Conservation (phyloP, 92 coral and sea anemone species). For the Porites rus region DNA sequence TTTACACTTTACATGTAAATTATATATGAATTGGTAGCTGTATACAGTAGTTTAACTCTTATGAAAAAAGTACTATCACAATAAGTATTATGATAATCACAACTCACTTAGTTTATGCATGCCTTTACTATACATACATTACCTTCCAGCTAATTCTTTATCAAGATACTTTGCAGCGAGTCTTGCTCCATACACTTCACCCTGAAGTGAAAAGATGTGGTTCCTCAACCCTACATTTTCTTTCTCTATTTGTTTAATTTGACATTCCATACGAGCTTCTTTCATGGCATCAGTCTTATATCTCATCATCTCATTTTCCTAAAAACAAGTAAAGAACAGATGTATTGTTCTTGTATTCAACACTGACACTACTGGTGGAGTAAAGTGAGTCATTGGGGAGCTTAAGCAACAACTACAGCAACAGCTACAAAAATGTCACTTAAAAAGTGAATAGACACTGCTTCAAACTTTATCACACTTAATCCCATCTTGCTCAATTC, state of each 20-base stretch:
- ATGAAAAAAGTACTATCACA: too few relatives aligned
- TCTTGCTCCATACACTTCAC: slow-evolving; percentile 99
- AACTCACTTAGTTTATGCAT: neutral
- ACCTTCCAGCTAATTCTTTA: slow-evolving; percentile 99
- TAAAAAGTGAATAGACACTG: too few relatives aligned
- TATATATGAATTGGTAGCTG: too few relatives aligned
- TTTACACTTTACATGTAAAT: too few relatives aligned
- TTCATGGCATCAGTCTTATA: slow-evolving; percentile 88
- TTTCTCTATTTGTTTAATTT: slow-evolving; percentile 89
- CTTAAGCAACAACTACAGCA: too few relatives aligned
- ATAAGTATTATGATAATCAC: too few relatives aligned
- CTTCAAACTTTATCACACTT: too few relatives aligned
- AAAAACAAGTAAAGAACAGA: neutral
- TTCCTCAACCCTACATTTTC: slow-evolving; percentile 91
- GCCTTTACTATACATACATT: neutral
- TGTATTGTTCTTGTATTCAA: neutral
- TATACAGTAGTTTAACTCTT: too few relatives aligned
- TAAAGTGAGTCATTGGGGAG: too few relatives aligned
- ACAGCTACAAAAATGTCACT: too few relatives aligned
- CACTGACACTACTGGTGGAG: too few relatives aligned
- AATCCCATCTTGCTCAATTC: too few relatives aligned
- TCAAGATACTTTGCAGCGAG: slow-evolving; percentile 99
- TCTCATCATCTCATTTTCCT: slow-evolving; percentile 90
- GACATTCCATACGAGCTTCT: slow-evolving; percentile 88
- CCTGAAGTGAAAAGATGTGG: slow-evolving; percentile 96